Evolutionary conservation across 2,113 vertebrate species (phyloP).

Genomic region (Archilochus colubris): DNA sequence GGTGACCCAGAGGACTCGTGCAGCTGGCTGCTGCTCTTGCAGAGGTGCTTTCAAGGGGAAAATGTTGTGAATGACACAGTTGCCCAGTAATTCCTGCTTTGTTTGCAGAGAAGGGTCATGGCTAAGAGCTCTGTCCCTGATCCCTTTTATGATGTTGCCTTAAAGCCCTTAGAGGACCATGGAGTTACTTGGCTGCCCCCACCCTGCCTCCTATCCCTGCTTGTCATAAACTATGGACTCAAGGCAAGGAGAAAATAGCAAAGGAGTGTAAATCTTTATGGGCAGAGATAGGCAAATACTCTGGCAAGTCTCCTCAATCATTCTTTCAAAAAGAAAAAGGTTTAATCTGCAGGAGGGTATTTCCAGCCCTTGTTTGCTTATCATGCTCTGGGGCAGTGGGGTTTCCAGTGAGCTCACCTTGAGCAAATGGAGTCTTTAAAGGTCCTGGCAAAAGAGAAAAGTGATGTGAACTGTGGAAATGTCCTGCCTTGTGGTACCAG

Average conservation of each 20-base stretch:
- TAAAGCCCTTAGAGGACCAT: neutral
- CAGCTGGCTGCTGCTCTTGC: neutral
- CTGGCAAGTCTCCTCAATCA: neutral
- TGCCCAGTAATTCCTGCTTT: conserved; percentile 20
- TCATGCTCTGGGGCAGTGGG: neutral
- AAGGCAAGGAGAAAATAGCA: conserved; percentile 19
- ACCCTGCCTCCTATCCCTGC: neutral
- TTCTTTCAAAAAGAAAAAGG: conserved; percentile 15
- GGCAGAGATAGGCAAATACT: conserved; percentile 35
- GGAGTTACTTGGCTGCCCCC: neutral
- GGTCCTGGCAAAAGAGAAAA: neutral
- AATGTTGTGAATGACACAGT: neutral
- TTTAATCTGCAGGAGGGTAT: neutral
- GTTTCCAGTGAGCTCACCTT: neutral
- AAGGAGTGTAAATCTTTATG: conserved; percentile 39
- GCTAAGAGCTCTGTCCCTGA: conserved; percentile 41
- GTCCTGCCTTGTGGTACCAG: neutral
- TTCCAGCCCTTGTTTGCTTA: conserved; percentile 28
- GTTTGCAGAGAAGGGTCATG: conserved; percentile 49
- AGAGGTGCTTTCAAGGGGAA: neutral
- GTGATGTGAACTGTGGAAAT: neutral
- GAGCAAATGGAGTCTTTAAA: neutral
- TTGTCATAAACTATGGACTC: neutral
- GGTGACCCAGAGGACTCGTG: accelerated
- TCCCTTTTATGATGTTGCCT: conserved; percentile 47